phyloP scores from a whole-genome alignment of 35 echinoderm and acorn worm species.

The Apostichopus parvimensis region DNA sequence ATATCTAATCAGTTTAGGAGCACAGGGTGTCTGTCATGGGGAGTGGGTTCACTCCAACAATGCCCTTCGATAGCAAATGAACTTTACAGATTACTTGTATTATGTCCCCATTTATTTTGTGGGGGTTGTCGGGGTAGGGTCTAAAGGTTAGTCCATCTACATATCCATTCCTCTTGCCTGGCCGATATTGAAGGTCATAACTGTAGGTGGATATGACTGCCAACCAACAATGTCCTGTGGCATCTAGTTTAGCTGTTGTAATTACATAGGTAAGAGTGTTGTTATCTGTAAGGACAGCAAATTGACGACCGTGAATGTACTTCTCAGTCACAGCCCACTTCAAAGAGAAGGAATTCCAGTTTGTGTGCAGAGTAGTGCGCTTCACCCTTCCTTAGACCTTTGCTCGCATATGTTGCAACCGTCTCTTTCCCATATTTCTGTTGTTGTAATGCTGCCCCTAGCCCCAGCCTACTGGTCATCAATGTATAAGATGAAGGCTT shows the following conservation, averaged over 20 bases:
- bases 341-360: conserved; percentile 63
- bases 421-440: conserved; percentile 32
- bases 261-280: conserved; percentile 35
- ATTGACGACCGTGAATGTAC: conserved; percentile 21
- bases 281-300: conserved; percentile 34
- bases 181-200: neutral
- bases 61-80: no score
- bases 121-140: no score
- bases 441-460: conserved; percentile 54
- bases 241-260: conserved; percentile 44
- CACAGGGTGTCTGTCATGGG: no score
- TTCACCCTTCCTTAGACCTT: conserved; percentile 33
- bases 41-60: no score
- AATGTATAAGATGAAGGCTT: neutral
- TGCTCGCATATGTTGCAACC: conserved; percentile 63
- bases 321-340: conserved; percentile 68
- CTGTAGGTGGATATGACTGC: neutral
- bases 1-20: no score
- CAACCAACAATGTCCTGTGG: conserved; percentile 4
- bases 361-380: conserved; percentile 63
- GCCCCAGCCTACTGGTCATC: conserved; percentile 21
- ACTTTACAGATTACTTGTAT: no score
- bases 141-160: neutral
- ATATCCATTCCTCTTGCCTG: neutral
- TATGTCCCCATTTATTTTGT: no score